phyloP scores from a whole-genome alignment of 37 sponge, comb jelly and placozoan species.

The Tethya wilhelma region DNA sequence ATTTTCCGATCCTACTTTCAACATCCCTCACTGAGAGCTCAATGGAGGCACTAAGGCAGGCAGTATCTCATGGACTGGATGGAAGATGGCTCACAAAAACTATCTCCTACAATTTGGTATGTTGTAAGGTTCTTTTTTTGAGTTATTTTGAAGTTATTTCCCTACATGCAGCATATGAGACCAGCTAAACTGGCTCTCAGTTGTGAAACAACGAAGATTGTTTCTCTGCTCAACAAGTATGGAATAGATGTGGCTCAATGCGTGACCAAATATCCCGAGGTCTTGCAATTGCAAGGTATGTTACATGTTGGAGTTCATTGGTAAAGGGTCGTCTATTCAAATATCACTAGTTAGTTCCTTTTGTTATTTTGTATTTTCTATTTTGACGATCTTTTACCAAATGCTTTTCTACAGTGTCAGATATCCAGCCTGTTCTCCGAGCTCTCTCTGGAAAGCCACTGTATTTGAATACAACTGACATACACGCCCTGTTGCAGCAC shows the following conservation, averaged over 20 bases:
- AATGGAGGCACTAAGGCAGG: neutral
- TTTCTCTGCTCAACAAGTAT: neutral
- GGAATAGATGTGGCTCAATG: neutral
- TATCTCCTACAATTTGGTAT: neutral
- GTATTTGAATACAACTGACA: neutral
- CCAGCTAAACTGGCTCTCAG: neutral
- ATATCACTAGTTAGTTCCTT: neutral
- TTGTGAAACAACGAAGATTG: neutral
- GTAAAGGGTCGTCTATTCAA: neutral
- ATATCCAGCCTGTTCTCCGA: neutral
- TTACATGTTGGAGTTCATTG: neutral
- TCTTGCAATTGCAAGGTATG: neutral
- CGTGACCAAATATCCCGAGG: neutral
- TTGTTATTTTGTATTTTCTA: neutral
- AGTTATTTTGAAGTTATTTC: neutral
- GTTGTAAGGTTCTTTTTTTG: neutral
- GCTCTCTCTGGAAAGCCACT: neutral
- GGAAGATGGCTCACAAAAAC: neutral
- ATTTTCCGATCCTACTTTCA: neutral
- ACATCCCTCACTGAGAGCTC: neutral
- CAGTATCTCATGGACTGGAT: neutral
- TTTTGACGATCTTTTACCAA: no score
- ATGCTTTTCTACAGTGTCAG: neutral
- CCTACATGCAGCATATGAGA: neutral
- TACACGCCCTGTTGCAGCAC: neutral